These are phyloP conservation scores for Poeciliopsis gracilis DNA, from an alignment of 2,797 vertebrate genomes.

Conservation along the genomic window DNA sequence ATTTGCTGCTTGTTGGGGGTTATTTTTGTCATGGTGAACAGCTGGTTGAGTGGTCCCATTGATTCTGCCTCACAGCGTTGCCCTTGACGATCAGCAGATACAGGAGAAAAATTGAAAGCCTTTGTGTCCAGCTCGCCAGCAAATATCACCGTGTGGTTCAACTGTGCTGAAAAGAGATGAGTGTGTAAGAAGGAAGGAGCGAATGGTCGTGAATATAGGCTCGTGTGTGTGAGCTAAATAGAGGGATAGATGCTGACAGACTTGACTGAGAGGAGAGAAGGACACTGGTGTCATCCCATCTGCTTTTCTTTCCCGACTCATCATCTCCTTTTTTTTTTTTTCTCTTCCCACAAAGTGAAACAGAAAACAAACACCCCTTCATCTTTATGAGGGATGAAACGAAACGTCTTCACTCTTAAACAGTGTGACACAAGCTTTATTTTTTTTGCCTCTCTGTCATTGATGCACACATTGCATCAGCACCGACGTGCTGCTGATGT, in stretches of 20 bases:
- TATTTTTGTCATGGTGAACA: constrained; percentile 12
- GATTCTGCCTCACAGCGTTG: constrained; percentile 38
- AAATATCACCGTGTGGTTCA: constrained; percentile 43
- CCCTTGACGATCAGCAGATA: constrained; percentile 48
- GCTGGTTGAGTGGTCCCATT: constrained; percentile 48
- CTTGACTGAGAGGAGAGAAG: constrained; percentile 54
- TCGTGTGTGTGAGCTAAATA: constrained; percentile 19
- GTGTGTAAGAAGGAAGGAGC: neutral
- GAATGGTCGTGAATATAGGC: constrained; percentile 22
- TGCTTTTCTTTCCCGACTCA: constrained; percentile 19
- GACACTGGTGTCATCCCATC: constrained; percentile 65
- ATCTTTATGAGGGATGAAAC: neutral
- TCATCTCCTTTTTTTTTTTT: constrained; percentile 25
- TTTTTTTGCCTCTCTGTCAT: neutral
- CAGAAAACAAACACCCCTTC: neutral
- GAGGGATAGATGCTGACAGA: constrained; percentile 58
- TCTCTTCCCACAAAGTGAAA: neutral
- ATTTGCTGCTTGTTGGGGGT: constrained; percentile 1
- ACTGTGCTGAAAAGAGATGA: constrained; percentile 16
- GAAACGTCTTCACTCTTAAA: neutral
- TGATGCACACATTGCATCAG: constrained; percentile 28
- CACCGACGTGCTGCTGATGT: constrained; percentile 38
- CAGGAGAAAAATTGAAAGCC: neutral
- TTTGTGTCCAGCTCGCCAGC: constrained; percentile 26
- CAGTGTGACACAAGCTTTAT: neutral